A percentile compares a stretch with the other conserved stretches of the same genome.
These are phyloP conservation scores for Brachionus angularis DNA, from an alignment of 1,140 invertebrate genomes.

Conservation along the genomic window DNA sequence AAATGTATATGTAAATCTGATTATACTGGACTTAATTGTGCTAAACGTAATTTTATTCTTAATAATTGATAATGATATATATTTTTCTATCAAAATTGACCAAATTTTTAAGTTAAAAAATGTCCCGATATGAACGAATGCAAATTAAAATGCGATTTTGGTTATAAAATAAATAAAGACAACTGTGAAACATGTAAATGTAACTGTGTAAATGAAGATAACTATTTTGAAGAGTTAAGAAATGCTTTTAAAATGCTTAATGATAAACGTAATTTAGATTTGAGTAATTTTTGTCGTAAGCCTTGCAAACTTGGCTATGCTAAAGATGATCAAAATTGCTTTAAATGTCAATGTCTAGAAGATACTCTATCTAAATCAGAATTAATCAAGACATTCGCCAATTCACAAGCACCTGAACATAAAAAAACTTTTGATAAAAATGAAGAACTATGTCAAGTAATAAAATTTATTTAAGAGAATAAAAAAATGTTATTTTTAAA, in stretches of 20 bases:
- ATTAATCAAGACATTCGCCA: not conserved
- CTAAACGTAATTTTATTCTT: not conserved
- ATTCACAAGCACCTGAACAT: not conserved
- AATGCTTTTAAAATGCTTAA: not conserved
- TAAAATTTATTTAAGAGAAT: not conserved
- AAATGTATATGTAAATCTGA: not conserved
- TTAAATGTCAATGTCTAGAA: constrained; percentile 33
- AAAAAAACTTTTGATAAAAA: constrained; percentile 27
- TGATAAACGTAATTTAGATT: not conserved
- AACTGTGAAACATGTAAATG: constrained; percentile 31
- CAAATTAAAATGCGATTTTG: constrained; percentile 34
- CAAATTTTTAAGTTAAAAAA: not conserved
- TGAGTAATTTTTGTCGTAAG: constrained; percentile 6
- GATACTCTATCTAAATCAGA: constrained; percentile 3
- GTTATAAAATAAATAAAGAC: constrained; percentile 20
- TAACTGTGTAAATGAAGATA: constrained; percentile 30
- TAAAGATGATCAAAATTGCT: constrained; percentile 31
- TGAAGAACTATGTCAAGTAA: constrained; percentile 38
- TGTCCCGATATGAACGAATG: constrained; percentile 16
- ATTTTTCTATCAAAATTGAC: not conserved
- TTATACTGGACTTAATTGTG: constrained; percentile 10
- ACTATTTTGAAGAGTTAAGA: constrained; percentile 10
- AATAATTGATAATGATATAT: not conserved
- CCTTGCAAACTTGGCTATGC: constrained; percentile 8
- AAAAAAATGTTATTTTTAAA: not conserved